A percentile compares a stretch with the other conserved stretches of the same genome.
Conservation (phyloP, 1,140 invertebrate genomes). For the Hycleus phaleratus region DNA sequence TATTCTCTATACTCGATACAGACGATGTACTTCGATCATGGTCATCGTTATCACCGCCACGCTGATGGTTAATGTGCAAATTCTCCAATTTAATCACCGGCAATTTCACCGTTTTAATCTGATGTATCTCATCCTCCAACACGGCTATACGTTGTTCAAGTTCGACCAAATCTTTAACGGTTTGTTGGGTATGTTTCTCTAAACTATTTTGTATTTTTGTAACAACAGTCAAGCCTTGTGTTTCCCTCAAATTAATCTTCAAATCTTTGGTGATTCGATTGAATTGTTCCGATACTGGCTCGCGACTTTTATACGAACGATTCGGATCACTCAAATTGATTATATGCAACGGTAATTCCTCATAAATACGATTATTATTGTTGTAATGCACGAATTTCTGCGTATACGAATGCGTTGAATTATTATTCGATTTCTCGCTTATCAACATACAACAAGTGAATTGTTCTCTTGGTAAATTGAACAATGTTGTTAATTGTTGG, state of each 20-base stretch:
- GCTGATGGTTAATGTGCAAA: background rate
- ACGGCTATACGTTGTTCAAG: constrained; percentile 28
- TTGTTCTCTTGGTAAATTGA: constrained; percentile 20
- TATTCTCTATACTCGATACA: background rate
- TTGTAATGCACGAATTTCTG: constrained; percentile 31
- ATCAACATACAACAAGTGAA: constrained; percentile 32
- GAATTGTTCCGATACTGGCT: constrained; percentile 23
- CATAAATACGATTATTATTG: constrained; percentile 15
- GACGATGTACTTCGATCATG: background rate
- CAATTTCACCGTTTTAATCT: background rate
- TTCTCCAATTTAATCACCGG: background rate
- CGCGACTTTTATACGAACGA: constrained; percentile 29
- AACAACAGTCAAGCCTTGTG: constrained; percentile 25
- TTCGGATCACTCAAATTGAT: constrained; percentile 33
- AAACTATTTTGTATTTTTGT: constrained; percentile 31
- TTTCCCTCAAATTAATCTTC: constrained; percentile 23
- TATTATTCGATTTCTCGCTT: constrained; percentile 19
- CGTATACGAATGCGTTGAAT: constrained; percentile 28
- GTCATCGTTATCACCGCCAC: background rate
- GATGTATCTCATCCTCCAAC: constrained; percentile 28
- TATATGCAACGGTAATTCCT: constrained; percentile 30
- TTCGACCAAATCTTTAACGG: constrained; percentile 20
- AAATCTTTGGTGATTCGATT: constrained; percentile 24
- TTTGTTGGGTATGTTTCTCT: constrained; percentile 25
- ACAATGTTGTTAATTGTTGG: constrained; percentile 19